These are phyloP conservation scores for Seira musarum DNA, from an alignment of 2,888 invertebrate species.

Conservation along the genomic window DNA sequence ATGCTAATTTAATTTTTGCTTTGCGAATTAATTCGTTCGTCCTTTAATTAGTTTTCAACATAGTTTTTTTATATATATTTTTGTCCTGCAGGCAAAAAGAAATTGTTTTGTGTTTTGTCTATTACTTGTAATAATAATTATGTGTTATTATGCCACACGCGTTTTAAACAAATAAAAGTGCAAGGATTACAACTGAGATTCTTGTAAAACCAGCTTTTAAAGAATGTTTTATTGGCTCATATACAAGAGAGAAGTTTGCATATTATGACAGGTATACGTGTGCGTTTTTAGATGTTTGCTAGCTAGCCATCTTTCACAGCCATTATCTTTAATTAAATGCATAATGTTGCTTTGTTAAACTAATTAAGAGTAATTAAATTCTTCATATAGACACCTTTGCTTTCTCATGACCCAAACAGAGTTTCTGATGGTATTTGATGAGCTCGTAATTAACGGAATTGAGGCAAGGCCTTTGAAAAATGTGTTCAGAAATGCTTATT, in stretches of 20 bases:
- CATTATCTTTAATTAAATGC: constrained; percentile 16
- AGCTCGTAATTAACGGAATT: constrained; percentile 16
- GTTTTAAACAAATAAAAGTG: constrained; percentile 4
- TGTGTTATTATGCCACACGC: constrained; percentile 10
- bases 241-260: too few relatives aligned
- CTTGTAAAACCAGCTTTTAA: background rate
- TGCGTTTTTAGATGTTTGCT: background rate
- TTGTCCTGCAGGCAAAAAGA: constrained; percentile 2
- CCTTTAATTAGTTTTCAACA: constrained; percentile 3
- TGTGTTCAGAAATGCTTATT: background rate
- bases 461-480: constrained; percentile 18
- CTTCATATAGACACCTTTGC: constrained; percentile 22
- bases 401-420: constrained; percentile 16
- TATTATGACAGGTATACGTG: background rate
- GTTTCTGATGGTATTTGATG: constrained; percentile 9
- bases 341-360: constrained; percentile 32
- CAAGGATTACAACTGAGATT: background rate
- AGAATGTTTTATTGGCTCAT: too few relatives aligned
- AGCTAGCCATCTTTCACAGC: background rate
- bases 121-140: background rate
- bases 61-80: background rate
- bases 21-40: background rate
- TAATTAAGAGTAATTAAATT: constrained; percentile 34
- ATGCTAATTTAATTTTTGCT: background rate
- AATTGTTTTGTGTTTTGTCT: background rate